phyloP scores from a whole-genome alignment of 2,113 vertebrate species.

The Trachemys scripta region DNA sequence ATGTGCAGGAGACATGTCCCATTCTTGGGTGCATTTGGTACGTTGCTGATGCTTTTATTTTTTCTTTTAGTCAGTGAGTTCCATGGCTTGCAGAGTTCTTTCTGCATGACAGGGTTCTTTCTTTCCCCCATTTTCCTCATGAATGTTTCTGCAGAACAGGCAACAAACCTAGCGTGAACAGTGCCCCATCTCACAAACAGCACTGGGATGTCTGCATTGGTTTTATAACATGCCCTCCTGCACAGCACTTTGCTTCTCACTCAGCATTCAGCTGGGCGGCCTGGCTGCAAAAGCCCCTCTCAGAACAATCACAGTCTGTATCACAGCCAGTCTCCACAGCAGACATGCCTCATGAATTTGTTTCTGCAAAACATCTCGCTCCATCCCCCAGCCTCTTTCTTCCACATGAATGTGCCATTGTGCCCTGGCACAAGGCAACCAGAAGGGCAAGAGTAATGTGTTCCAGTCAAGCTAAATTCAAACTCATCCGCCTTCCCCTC shows the following conservation, averaged over 20 bases:
- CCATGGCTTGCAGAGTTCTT: background rate
- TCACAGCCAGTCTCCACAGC: background rate
- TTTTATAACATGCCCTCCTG: background rate
- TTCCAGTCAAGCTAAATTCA: background rate
- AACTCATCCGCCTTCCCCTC: background rate
- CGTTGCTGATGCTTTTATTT: background rate
- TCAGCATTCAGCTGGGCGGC: background rate
- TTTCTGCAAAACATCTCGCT: background rate
- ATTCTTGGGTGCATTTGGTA: background rate
- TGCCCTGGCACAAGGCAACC: background rate
- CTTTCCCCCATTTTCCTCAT: too few species aligned
- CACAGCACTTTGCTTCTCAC: background rate
- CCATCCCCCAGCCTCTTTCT: background rate
- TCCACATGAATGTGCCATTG: background rate
- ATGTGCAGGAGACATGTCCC: background rate
- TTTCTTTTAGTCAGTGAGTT: background rate
- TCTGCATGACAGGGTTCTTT: background rate
- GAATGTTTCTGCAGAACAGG: background rate
- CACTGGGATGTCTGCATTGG: background rate
- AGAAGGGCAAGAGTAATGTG: background rate
- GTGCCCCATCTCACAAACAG: background rate
- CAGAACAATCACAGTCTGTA: background rate
- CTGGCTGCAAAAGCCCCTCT: background rate
- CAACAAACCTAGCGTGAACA: background rate
- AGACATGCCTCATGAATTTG: background rate